phyloP scores from a whole-genome alignment of 2,888 invertebrate species.

The Limnephilus auricula region DNA sequence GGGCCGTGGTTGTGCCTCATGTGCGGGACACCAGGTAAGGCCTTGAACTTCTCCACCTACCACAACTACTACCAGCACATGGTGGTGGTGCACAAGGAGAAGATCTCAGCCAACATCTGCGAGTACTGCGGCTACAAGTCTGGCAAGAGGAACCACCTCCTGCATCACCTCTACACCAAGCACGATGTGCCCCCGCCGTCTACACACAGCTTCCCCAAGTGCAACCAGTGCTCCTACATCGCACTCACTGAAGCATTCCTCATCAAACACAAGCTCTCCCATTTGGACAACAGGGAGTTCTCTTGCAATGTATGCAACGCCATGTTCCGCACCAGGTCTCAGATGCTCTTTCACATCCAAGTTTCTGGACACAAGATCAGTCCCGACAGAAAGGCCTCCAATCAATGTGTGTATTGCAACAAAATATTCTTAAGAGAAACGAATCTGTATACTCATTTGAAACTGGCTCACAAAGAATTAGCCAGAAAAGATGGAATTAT shows the following conservation, averaged over 20 bases:
- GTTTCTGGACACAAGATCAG: slow-evolving; percentile 77
- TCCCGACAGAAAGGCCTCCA: slow-evolving; percentile 73
- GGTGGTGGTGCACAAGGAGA: slow-evolving; percentile 87
- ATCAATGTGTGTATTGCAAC: slow-evolving; percentile 86
- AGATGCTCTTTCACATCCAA: slow-evolving; percentile 77
- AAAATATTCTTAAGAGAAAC: slow-evolving; percentile 84
- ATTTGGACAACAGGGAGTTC: slow-evolving; percentile 75
- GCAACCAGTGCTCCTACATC: slow-evolving; percentile 85
- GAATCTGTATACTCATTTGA: slow-evolving; percentile 85
- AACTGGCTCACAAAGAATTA: slow-evolving; percentile 81
- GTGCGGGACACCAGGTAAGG: slow-evolving; percentile 84
- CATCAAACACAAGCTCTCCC: slow-evolving; percentile 83
- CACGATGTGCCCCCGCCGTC: slow-evolving; percentile 87
- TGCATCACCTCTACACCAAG: slow-evolving; percentile 88
- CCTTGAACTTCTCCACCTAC: slow-evolving; percentile 86
- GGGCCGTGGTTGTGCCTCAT: slow-evolving; percentile 91
- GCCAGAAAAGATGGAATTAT: slow-evolving; percentile 83
- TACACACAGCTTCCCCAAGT: slow-evolving; percentile 86
- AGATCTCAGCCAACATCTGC: slow-evolving; percentile 86
- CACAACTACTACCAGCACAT: slow-evolving; percentile 89
- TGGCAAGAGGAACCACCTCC: slow-evolving; percentile 83
- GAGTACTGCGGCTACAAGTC: slow-evolving; percentile 91
- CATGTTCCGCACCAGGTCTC: slow-evolving; percentile 73
- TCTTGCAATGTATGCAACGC: slow-evolving; percentile 79
- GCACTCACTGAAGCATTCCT: slow-evolving; percentile 86